phyloP scores from a whole-genome alignment of 2,113 vertebrate genomes.

The Nothoprocta pentlandii region DNA sequence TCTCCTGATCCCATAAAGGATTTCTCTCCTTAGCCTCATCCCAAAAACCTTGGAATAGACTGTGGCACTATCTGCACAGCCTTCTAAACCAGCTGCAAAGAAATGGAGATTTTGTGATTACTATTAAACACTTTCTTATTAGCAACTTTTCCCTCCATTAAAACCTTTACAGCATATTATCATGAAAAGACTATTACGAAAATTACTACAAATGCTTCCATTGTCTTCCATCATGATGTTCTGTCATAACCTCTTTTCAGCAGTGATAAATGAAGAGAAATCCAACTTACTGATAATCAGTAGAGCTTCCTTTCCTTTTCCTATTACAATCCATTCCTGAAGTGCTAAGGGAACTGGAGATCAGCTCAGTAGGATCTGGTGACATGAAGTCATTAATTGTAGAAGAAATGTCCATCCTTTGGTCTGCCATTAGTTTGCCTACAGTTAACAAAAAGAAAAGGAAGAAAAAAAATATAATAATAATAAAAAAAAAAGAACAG shows the following conservation, averaged over 20 bases:
- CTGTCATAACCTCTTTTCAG: not conserved
- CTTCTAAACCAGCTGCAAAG: not conserved
- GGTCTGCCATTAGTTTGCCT: constrained; percentile 99
- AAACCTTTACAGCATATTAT: not conserved
- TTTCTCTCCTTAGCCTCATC: not conserved
- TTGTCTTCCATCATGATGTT: not conserved
- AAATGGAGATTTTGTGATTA: not conserved
- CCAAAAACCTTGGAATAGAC: not conserved
- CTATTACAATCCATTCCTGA: constrained; percentile 93
- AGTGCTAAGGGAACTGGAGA: constrained; percentile 92
- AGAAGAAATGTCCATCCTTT: constrained; percentile 99
- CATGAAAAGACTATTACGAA: not conserved
- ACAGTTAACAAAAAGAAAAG: not conserved
- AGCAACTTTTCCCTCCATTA: not conserved
- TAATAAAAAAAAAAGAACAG: not conserved
- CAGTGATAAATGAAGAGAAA: constrained; percentile 4
- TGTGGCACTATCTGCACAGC: not conserved
- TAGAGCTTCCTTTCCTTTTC: constrained; percentile 96
- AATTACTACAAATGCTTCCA: not conserved
- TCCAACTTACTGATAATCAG: constrained; percentile 93
- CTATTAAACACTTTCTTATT: not conserved
- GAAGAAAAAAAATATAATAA: not conserved
- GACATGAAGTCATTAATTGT: constrained; percentile 99
- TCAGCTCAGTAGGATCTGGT: constrained; percentile 91
- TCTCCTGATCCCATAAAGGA: not conserved